Base-by-base conservation (phyloP, 2,797 vertebrate genomes). In the Merluccius polli region DNA sequence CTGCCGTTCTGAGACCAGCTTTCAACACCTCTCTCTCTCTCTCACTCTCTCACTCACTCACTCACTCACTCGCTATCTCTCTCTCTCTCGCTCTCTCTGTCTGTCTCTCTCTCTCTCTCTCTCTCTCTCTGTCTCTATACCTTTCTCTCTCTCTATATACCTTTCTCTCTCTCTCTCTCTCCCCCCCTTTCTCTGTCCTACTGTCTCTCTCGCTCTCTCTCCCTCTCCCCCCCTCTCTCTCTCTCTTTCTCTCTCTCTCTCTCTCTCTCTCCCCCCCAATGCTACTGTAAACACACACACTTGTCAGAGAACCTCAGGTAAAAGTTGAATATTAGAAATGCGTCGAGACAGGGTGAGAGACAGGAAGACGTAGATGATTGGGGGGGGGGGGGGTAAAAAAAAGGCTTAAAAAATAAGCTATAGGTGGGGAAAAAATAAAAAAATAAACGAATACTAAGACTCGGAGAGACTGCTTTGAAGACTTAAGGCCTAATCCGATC, bases 381-480 rank as follows among this genome's bases (percentile, higher is more conserved):
- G 5, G 36, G 36, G 44, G 48, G 18, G 27, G 63, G 63, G 24
- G 2, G 29, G 12, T 29, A 3, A 21, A 52, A 52, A 52, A 63
- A 15, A n/a, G 21, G 21, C 48, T 59, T 21, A 30, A 68, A 30
- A 68, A 68, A 68, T 29, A 68, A 68, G 29, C 29, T 68, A 24
- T 36, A 38, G 32, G 35, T 24, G 32, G 35, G 70, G 52, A 73
- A 83, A 83, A 84, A 78, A 82, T 89, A 87, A 63, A 73, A 83
- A 83, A 84, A 78, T 83, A 89, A 87, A 88, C 76, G 77, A 89
- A 89, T 90, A 85, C 76, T 32, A 80, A 79, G 79, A 86, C 73
- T 86, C 87, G 71, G 79, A 88, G 84, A 85, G 83, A 78, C 86
- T 77, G 87, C 90, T 93, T 92, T 93, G 92, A 93, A 91, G 92